Percentiles rank a stretch among this genome's conserved stretches.
Conservation (phyloP, 2,797 vertebrate species). For the Phylloscopus collybita region DNA sequence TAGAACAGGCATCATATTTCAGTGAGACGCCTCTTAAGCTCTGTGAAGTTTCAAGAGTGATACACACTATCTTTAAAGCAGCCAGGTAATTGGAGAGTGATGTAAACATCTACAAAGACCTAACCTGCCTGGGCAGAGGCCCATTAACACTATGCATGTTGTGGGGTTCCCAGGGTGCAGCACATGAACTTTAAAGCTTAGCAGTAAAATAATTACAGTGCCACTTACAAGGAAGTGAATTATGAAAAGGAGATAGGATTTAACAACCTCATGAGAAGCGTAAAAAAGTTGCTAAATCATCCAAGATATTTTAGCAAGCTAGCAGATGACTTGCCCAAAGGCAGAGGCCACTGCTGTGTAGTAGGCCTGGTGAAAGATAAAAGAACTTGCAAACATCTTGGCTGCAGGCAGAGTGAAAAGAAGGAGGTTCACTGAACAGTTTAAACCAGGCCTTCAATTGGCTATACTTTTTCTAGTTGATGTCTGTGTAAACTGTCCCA, state of each 20-base stretch:
- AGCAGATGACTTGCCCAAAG: constrained; percentile 6
- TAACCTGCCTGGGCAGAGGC: not conserved
- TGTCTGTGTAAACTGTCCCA: not conserved
- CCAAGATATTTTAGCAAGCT: constrained; percentile 9
- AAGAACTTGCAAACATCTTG: not conserved
- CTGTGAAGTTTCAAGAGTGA: not conserved
- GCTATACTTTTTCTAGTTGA: not conserved
- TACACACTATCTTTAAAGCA: constrained; percentile 26
- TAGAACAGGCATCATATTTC: not conserved
- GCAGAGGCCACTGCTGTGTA: not conserved
- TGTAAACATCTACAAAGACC: not conserved
- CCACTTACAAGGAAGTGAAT: constrained; percentile 15
- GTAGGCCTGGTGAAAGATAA: not conserved
- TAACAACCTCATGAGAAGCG: constrained; percentile 3
- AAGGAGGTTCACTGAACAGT: not conserved
- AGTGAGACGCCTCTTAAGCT: not conserved
- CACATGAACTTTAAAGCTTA: not conserved
- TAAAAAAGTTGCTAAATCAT: constrained; percentile 34
- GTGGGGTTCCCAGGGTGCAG: not conserved
- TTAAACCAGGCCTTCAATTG: not conserved
- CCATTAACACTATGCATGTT: not conserved
- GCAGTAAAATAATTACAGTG: constrained; percentile 41
- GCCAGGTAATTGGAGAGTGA: not conserved
- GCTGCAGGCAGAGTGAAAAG: not conserved
- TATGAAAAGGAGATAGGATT: constrained; percentile 21